Conservation (phyloP, 30 jellyfish, hydroid and myxozoan genomes). For the Catostylus mosaicus region DNA sequence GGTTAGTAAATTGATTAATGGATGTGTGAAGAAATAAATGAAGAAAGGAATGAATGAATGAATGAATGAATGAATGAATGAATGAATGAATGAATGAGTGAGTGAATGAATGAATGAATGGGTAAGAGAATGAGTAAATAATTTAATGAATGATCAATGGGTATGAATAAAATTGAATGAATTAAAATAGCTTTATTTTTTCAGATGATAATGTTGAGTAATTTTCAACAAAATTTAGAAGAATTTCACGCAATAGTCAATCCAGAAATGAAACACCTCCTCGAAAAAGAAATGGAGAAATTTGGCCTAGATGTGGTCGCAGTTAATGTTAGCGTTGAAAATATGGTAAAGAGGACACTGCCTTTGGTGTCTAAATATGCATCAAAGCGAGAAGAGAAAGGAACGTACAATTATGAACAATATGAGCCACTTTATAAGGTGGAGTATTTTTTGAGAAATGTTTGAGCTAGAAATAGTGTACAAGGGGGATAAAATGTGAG, state of each 20-base stretch:
- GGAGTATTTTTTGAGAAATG: no score
- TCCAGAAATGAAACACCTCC: background rate
- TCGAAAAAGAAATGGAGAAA: background rate
- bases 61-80: no score
- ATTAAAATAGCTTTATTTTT: background rate
- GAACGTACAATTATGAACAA: slow-evolving; percentile 6
- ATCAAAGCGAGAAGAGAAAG: background rate
- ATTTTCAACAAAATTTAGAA: background rate
- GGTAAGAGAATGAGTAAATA: no score
- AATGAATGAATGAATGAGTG: no score
- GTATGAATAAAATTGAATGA: no score
- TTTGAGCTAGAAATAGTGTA: no score
- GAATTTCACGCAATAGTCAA: background rate
- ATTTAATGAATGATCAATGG: no score
- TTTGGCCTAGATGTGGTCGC: background rate
- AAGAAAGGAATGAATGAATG: no score
- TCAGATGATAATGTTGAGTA: slow-evolving; percentile 10
- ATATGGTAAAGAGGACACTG: slow-evolving; percentile 3
- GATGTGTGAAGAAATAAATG: no score
- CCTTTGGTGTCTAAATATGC: background rate
- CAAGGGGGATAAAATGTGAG: no score
- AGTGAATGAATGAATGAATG: no score
- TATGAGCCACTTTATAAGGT: slow-evolving; percentile 27
- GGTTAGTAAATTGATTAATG: no score
- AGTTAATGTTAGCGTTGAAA: background rate